phyloP scores from a whole-genome alignment of 2,113 vertebrate genomes.

The Podilymbus podiceps region DNA sequence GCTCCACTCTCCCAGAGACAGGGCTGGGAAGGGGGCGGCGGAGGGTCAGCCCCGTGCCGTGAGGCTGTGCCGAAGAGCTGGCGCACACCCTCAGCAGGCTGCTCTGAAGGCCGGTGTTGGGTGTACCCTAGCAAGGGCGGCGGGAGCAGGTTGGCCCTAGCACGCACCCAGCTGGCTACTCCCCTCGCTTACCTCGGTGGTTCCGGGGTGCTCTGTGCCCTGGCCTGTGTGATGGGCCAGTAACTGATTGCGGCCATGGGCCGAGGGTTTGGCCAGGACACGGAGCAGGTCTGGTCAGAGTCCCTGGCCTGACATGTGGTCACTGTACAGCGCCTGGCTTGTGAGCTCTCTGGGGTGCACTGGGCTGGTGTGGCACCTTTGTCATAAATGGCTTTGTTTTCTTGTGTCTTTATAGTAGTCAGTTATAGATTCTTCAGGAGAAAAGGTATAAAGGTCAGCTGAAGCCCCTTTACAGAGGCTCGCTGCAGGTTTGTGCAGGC shows the following conservation, averaged over 20 bases:
- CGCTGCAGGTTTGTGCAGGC: not conserved
- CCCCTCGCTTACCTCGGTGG: too few species aligned
- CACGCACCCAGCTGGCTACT: rapidly evolving
- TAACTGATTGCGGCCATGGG: rapidly evolving
- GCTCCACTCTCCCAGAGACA: not conserved
- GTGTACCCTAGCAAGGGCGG: rapidly evolving
- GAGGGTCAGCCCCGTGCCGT: rapidly evolving
- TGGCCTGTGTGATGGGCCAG: not conserved
- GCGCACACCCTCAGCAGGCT: not conserved
- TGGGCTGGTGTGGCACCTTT: not conserved
- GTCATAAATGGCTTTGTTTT: rapidly evolving
- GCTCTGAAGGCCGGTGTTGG: not conserved
- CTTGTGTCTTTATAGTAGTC: rapidly evolving
- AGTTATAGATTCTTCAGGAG: not conserved
- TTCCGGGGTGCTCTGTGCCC: not conserved
- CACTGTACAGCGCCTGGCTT: rapidly evolving
- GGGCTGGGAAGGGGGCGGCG: not conserved
- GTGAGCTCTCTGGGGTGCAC: rapidly evolving
- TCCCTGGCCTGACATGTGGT: too few species aligned
- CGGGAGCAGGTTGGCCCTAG: not conserved
- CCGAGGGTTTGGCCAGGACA: too few species aligned
- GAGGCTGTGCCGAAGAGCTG: not conserved
- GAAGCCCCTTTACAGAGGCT: not conserved
- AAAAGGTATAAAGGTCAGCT: not conserved
- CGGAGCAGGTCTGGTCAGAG: not conserved